Conservation (phyloP, 2,113 vertebrate species). For the Atrichornis clamosus region DNA sequence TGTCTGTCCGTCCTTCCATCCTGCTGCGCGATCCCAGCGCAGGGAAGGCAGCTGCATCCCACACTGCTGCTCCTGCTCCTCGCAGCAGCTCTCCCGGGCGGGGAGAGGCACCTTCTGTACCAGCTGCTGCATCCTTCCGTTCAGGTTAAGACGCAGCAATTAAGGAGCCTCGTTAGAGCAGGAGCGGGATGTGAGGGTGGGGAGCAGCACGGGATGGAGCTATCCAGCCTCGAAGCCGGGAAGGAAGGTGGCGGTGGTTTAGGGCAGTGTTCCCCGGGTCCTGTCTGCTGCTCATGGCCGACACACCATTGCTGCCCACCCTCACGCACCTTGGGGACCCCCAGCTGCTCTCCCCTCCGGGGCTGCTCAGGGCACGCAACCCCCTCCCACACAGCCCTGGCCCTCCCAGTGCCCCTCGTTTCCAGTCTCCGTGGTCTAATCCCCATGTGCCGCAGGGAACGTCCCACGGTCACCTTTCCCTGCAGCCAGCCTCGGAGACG, state of each 20-base stretch:
- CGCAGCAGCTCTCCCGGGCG: not conserved
- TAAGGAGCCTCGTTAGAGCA: slow-evolving; percentile 5
- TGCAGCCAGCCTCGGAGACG: not conserved
- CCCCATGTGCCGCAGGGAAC: accelerated
- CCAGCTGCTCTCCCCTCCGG: not conserved
- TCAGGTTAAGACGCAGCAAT: not conserved
- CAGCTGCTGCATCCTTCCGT: not conserved
- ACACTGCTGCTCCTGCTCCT: not conserved
- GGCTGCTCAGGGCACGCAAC: accelerated
- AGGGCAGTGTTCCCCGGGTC: not conserved
- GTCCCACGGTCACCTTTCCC: not conserved
- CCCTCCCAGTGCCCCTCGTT: accelerated
- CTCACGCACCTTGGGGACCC: accelerated
- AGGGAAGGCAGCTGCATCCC: not conserved
- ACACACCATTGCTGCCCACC: accelerated
- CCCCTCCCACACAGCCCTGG: not conserved
- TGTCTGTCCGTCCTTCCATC: not conserved
- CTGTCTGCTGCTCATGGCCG: not conserved
- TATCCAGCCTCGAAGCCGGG: not conserved
- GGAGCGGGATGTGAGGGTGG: not conserved
- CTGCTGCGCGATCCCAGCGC: not conserved
- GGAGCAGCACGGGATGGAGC: accelerated
- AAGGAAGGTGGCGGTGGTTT: not conserved
- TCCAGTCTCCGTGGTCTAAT: accelerated
- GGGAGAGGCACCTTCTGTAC: not conserved